phyloP scores from a whole-genome alignment of 1,140 invertebrate genomes.

The Oedothorax gibbosus region DNA sequence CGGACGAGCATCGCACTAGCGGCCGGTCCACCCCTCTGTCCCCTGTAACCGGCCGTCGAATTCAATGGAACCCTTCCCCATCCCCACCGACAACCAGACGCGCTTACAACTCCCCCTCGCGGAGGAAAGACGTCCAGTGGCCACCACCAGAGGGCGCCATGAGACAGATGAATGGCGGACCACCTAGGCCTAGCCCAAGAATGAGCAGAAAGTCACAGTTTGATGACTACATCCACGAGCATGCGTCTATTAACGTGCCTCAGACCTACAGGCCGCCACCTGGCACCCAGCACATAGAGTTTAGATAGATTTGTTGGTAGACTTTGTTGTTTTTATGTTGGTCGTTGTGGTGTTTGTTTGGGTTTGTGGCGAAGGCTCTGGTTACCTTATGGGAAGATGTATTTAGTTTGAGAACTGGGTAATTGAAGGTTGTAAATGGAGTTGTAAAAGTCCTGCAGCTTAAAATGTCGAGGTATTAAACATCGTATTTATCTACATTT shows the following conservation, averaged over 20 bases:
- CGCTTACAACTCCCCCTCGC: not conserved
- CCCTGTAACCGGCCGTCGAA: conserved; percentile 25
- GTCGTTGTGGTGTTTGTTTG: too few species aligned
- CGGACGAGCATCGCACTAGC: conserved; percentile 16
- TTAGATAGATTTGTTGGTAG: conserved; percentile 1
- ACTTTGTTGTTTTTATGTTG: too few species aligned
- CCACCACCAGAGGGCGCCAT: conserved; percentile 40
- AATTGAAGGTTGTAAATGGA: too few species aligned
- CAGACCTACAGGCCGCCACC: conserved; percentile 63
- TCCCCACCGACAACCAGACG: conserved; percentile 8
- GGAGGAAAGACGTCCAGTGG: conserved; percentile 57
- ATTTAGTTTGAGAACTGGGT: too few species aligned
- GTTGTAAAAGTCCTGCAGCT: too few species aligned
- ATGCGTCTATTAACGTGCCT: conserved; percentile 56
- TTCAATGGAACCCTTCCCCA: conserved; percentile 54
- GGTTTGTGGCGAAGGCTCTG: too few species aligned
- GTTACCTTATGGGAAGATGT: too few species aligned
- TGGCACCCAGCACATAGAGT: conserved; percentile 62
- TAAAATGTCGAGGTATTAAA: too few species aligned
- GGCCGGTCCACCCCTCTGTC: conserved; percentile 49
- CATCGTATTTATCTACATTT: too few species aligned
- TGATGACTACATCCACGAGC: conserved; percentile 53
- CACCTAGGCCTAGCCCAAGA: conserved; percentile 11
- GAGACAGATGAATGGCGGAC: conserved; percentile 26
- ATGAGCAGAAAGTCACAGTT: conserved; percentile 13